Base-by-base conservation (phyloP, 2,797 vertebrate species). In the Huso huso region DNA sequence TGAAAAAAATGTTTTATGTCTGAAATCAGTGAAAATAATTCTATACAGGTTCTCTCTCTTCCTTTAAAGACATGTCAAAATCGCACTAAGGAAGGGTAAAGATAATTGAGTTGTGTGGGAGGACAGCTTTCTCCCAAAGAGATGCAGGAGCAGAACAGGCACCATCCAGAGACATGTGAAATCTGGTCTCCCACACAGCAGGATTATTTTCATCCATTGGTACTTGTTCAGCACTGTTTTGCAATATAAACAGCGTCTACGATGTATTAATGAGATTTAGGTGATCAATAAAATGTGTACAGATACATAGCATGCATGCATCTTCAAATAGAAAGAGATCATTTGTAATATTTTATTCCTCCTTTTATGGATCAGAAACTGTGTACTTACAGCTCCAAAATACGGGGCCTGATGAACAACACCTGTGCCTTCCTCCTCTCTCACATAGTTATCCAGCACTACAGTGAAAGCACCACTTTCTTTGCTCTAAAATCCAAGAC, bases 391-490 rank as follows among this genome's bases (percentile, higher is more conserved):
- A 81, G 94, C 94, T 80, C 97, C 96, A 73, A 99, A 99, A 81
- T 98, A 99, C 0, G 97, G 97, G n/a, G 97, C 94, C 83, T 98
- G 96, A 78, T 98, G 97, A 65, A 99, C 96, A 18, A 99, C 89
- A 13, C 97, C 97, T 0, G 97, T 98, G 67, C 97, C 97, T 70
- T 97, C 96, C 70, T 99, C 96, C 76, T 96, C 95, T 71, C 87
- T 94, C 73, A 99, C 96, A 0, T 98, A 99, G 78, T 83, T 90
- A 82, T 99, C 97, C 1, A 79, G 75, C 62, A 99, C 77, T 63
- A 99, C 91, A 10, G 89, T 83, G 83, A 98, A 99, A 1, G 97
- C 96, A 62, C 95, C 96, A 1, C 59, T 87, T 65, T 93, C 90
- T 68, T 76, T 90, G 74, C 77, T 90, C 96, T 99, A 82, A 0